phyloP scores from a whole-genome alignment of 2,888 invertebrate genomes.

The Lycia hirtaria region DNA sequence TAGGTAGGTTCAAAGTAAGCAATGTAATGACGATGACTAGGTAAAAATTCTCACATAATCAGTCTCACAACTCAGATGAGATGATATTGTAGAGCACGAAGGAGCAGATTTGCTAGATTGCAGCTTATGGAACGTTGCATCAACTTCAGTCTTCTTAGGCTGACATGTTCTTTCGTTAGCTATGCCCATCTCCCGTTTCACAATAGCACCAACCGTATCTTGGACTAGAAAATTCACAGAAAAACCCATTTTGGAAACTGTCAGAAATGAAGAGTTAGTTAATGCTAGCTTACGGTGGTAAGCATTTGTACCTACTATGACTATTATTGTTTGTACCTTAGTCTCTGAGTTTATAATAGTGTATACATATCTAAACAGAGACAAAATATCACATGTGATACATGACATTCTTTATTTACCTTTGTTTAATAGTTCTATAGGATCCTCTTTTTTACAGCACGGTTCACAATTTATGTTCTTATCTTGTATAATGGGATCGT shows the following conservation, averaged over 20 bases:
- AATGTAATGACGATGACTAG: too few species aligned
- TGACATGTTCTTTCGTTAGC: constrained; percentile 48
- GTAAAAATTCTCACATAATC: constrained; percentile 52
- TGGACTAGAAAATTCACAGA: constrained; percentile 68
- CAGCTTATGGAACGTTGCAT: constrained; percentile 59
- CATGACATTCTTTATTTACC: too few species aligned
- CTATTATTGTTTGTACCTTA: too few species aligned
- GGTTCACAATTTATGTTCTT: constrained; percentile 24
- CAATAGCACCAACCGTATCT: constrained; percentile 68
- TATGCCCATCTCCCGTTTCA: constrained; percentile 65
- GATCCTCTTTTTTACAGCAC: constrained; percentile 60
- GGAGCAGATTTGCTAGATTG: constrained; percentile 50
- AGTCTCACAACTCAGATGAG: constrained; percentile 46
- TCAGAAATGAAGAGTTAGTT: too few species aligned
- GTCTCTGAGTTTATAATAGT: too few species aligned
- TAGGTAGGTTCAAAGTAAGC: too few species aligned
- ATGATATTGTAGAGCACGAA: constrained; percentile 53
- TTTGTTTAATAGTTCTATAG: constrained; percentile 67
- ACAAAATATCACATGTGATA: too few species aligned
- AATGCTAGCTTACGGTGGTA: too few species aligned
- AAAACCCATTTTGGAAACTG: too few species aligned
- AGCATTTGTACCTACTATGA: too few species aligned
- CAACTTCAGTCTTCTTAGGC: constrained; percentile 53
- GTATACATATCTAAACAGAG: too few species aligned
- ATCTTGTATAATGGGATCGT: constrained; percentile 50